Evolutionary conservation across 1,140 invertebrate species (phyloP).

Genomic region (Ruditapes philippinarum): DNA sequence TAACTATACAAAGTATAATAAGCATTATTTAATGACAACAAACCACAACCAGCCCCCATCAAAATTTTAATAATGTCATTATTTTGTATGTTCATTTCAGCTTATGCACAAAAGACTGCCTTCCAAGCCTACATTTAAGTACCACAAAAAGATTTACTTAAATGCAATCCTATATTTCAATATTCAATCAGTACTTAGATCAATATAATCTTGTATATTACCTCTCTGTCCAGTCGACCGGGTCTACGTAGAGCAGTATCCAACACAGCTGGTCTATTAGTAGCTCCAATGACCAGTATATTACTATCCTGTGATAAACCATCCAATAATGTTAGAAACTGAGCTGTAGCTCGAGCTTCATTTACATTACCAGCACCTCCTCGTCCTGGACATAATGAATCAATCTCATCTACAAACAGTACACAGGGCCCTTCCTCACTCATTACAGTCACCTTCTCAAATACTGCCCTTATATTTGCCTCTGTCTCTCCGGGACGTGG

Average conservation of each 20-base stretch:
- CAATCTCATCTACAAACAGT: slow-evolving; percentile 85
- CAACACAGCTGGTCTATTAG: slow-evolving; percentile 78
- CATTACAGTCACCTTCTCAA: slow-evolving; percentile 75
- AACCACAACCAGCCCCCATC: too few relatives aligned
- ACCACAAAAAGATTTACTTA: too few relatives aligned
- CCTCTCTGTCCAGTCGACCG: slow-evolving; percentile 84
- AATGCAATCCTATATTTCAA: too few relatives aligned
- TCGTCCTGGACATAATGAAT: slow-evolving; percentile 78
- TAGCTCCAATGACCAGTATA: slow-evolving; percentile 83
- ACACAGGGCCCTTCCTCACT: slow-evolving; percentile 81
- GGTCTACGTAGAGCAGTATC: slow-evolving; percentile 79
- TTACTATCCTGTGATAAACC: slow-evolving; percentile 56
- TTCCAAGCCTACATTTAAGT: too few relatives aligned
- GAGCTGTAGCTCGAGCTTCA: slow-evolving; percentile 67
- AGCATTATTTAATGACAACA: too few relatives aligned
- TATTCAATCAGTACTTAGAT: too few relatives aligned
- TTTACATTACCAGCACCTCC: slow-evolving; percentile 56
- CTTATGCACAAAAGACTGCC: too few relatives aligned
- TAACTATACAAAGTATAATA: too few relatives aligned
- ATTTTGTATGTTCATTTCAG: too few relatives aligned
- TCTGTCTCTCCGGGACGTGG: slow-evolving; percentile 82
- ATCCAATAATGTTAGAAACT: slow-evolving; percentile 79
- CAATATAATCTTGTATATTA: too few relatives aligned
- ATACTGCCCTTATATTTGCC: slow-evolving; percentile 76
- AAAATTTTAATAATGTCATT: too few relatives aligned